These are phyloP conservation scores for Drosophila ananassae DNA, from an alignment of 1,140 invertebrate genomes.

Conservation along the genomic window DNA sequence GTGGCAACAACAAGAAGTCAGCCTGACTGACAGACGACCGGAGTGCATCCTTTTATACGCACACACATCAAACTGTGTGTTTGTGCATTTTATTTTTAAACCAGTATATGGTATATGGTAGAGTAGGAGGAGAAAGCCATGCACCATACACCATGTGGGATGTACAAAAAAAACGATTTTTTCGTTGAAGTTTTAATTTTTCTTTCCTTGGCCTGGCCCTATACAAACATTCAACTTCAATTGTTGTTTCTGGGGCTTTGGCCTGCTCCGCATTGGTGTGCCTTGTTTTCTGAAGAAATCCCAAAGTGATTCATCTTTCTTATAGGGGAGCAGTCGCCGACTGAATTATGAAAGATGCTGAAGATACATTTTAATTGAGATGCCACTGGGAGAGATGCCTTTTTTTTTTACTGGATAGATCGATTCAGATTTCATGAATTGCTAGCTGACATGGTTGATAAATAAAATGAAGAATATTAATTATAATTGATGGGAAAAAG, in stretches of 20 bases:
- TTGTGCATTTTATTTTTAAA: constrained; percentile 53
- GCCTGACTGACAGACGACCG: constrained; percentile 44
- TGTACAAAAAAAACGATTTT: constrained; percentile 30
- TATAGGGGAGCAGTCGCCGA: constrained; percentile 8
- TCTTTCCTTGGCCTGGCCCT: constrained; percentile 30
- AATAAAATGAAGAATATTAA: background rate
- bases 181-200: constrained; percentile 52
- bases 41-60: constrained; percentile 55
- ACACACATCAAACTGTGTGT: constrained; percentile 32
- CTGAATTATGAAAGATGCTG: constrained; percentile 38
- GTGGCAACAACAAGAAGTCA: constrained; percentile 16
- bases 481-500: background rate
- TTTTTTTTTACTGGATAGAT: background rate
- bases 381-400: constrained; percentile 4
- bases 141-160: constrained; percentile 45
- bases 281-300: constrained; percentile 37
- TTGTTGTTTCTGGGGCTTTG: constrained; percentile 45
- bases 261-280: constrained; percentile 22
- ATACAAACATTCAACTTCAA: constrained; percentile 43
- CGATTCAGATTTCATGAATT: constrained; percentile 16
- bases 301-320: constrained; percentile 42
- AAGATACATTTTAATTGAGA: constrained; percentile 53
- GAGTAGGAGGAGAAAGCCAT: constrained; percentile 6
- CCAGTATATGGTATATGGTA: constrained; percentile 7
- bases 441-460: constrained; percentile 14